Evolutionary conservation across 2,113 vertebrate species (phyloP).

Genomic region (Lepisosteus osseus): DNA sequence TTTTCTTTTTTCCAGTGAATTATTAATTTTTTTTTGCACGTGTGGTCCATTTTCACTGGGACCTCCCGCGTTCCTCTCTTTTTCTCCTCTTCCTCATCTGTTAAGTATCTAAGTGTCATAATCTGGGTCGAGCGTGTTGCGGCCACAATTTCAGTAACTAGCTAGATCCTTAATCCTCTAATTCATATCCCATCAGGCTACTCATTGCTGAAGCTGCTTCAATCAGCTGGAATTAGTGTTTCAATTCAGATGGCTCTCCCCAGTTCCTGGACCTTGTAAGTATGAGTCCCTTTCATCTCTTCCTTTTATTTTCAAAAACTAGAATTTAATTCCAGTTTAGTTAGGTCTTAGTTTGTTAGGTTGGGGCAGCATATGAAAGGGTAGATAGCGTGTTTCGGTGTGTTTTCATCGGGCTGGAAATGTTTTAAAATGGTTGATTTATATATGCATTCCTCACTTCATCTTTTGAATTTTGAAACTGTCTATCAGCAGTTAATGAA

Average conservation of each 20-base stretch:
- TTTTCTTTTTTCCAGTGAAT: constrained; percentile 33
- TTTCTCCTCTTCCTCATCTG: constrained; percentile 64
- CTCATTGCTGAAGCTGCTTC: constrained; percentile 54
- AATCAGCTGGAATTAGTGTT: constrained; percentile 33
- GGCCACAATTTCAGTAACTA: constrained; percentile 59
- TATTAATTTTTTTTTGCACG: constrained; percentile 60
- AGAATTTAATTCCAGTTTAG: constrained; percentile 20
- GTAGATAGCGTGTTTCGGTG: background rate
- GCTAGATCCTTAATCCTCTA: constrained; percentile 69
- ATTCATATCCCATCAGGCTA: constrained; percentile 62
- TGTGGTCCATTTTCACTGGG: constrained; percentile 52
- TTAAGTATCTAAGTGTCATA: constrained; percentile 72
- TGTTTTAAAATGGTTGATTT: too few relatives aligned
- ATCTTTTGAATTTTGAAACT: too few relatives aligned
- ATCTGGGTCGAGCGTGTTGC: constrained; percentile 65
- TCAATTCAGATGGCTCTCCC: background rate
- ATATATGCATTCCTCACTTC: too few relatives aligned
- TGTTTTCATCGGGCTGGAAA: background rate
- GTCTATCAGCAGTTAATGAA: too few relatives aligned
- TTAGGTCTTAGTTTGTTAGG: constrained; percentile 1
- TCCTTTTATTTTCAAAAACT: background rate
- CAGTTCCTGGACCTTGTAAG: background rate
- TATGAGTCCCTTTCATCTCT: constrained; percentile 16
- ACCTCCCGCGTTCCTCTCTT: constrained; percentile 45
- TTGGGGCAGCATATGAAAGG: background rate